phyloP scores from a whole-genome alignment of 1,140 invertebrate species.

The Ptiloglossa arizonensis region DNA sequence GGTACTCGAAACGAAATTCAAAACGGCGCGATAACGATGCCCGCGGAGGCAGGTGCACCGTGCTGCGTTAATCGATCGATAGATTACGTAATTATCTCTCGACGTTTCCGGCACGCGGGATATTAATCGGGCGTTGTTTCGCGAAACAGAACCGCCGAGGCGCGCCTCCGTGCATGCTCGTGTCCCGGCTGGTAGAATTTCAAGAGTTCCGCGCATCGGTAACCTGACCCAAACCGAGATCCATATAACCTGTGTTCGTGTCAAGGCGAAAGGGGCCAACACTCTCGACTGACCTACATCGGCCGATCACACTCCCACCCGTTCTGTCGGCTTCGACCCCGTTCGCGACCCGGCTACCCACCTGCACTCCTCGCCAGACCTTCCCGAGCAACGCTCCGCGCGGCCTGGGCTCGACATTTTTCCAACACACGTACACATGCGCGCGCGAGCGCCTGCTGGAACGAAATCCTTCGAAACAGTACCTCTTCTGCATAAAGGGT shows the following conservation, averaged over 20 bases:
- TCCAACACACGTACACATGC: not conserved
- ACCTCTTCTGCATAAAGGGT: no score
- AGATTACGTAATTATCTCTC: no score
- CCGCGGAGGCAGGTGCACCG: no score
- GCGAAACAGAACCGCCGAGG: conserved; percentile 1
- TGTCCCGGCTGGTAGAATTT: conserved; percentile 53
- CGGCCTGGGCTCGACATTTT: conserved; percentile 17
- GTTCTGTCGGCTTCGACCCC: conserved; percentile 29
- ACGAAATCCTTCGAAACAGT: no score
- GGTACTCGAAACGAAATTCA: conserved; percentile 35
- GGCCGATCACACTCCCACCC: conserved; percentile 62
- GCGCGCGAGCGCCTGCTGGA: no score
- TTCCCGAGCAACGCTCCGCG: conserved; percentile 2
- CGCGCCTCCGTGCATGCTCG: not conserved
- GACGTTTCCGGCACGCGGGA: no score
- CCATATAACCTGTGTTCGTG: conserved; percentile 75
- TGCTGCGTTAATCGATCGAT: conserved; percentile 11
- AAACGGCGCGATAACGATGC: conserved; percentile 21
- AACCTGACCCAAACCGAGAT: conserved; percentile 63
- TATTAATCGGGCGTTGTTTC: conserved; percentile 8
- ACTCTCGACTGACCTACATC: conserved; percentile 76
- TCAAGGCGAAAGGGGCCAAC: conserved; percentile 75
- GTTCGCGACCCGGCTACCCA: conserved; percentile 45
- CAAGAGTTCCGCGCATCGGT: conserved; percentile 59
- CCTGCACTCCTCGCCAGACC: conserved; percentile 42